Evolutionary conservation across 2,113 vertebrate genomes (phyloP).

Genomic region (Apteryx mantelli): DNA sequence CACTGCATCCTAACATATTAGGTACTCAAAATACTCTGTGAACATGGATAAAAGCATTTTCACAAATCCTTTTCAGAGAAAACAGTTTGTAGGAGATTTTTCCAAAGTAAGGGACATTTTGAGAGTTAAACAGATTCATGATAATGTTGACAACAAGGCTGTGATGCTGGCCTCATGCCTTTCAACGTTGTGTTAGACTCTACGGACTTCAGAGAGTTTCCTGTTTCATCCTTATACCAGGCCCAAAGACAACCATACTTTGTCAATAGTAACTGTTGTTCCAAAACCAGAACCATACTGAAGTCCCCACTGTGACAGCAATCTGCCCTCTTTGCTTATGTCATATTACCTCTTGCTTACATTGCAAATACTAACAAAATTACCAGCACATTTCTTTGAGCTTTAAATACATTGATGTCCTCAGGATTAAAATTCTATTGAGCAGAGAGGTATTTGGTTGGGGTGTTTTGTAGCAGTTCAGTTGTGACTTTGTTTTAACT

Average conservation of each 20-base stretch:
- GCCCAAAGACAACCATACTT: background rate
- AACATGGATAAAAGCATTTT: background rate
- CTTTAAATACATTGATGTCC: background rate
- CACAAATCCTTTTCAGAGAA: background rate
- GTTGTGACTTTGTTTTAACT: background rate
- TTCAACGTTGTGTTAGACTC: background rate
- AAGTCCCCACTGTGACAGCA: background rate
- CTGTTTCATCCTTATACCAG: background rate
- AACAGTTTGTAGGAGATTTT: background rate
- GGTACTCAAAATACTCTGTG: background rate
- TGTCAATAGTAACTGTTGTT: background rate
- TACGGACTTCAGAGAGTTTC: background rate
- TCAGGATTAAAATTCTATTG: background rate
- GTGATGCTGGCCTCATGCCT: background rate
- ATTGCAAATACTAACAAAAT: background rate
- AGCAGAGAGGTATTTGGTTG: background rate
- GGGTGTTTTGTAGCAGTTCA: background rate
- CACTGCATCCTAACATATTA: background rate
- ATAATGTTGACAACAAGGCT: background rate
- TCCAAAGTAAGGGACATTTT: background rate
- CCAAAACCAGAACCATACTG: background rate
- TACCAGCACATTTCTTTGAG: background rate
- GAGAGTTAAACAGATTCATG: background rate
- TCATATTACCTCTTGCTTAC: background rate
- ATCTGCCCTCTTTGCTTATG: background rate